These are phyloP conservation scores for Ostrea edulis DNA, from an alignment of 1,140 invertebrate species.

Conservation along the genomic window DNA sequence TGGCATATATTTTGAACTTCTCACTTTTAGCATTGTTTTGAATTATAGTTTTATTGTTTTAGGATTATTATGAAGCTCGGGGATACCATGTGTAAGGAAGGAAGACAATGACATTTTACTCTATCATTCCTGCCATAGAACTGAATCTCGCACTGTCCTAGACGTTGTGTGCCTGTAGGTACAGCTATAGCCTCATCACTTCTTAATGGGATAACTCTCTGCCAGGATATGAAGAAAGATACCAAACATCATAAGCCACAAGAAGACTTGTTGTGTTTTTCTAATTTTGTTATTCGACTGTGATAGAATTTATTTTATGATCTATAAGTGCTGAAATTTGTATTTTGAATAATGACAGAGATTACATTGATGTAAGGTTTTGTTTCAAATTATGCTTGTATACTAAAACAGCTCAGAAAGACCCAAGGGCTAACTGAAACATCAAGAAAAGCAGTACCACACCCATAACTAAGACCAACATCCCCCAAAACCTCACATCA, in stretches of 20 bases:
- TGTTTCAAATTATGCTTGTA: background rate
- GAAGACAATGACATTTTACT: conserved; percentile 24
- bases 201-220: conserved; percentile 37
- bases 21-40: background rate
- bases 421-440: background rate
- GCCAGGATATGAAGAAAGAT: background rate
- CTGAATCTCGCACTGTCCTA: conserved; percentile 16
- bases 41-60: background rate
- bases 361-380: conserved; percentile 7
- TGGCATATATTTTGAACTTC: too few relatives aligned
- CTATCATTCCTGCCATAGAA: conserved; percentile 30
- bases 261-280: background rate
- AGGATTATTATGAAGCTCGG: conserved; percentile 19
- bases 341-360: background rate
- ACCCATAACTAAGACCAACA: background rate
- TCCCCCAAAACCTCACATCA: background rate
- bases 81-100: conserved; percentile 24
- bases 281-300: background rate
- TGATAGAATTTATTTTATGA: background rate
- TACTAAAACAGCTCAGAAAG: background rate
- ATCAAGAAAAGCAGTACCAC: background rate
- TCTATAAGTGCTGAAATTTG: background rate
- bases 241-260: background rate
- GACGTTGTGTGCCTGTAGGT: background rate
- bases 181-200: background rate